phyloP scores from a whole-genome alignment of 2,888 invertebrate genomes.

The Lingula anatina region DNA sequence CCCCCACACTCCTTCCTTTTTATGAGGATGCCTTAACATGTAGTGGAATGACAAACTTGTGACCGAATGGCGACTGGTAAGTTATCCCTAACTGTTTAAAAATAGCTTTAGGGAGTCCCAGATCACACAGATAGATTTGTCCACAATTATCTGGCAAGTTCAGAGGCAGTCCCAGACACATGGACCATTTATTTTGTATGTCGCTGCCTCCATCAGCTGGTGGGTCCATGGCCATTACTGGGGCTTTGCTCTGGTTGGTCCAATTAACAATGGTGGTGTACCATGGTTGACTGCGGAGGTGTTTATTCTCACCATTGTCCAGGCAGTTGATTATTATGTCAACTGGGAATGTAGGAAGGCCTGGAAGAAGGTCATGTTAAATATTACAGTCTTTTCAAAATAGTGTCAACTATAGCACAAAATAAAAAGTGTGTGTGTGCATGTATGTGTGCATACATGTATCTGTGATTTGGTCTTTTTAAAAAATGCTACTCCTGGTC shows the following conservation, averaged over 20 bases:
- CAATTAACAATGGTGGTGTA: conserved; percentile 62
- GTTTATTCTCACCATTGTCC: conserved; percentile 36
- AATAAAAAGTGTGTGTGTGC: too few species aligned
- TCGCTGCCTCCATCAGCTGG: conserved; percentile 61
- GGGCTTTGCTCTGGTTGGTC: conserved; percentile 67
- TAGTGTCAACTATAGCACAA: too few species aligned
- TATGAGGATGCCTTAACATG: conserved; percentile 20
- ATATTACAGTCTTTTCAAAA: background rate
- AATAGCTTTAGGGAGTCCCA: conserved; percentile 73
- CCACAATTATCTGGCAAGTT: conserved; percentile 60
- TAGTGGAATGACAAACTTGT: conserved; percentile 74
- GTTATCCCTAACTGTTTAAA: conserved; percentile 70
- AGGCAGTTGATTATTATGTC: conserved; percentile 48
- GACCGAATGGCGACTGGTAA: conserved; percentile 80
- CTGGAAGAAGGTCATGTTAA: conserved; percentile 16
- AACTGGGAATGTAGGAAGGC: conserved; percentile 29
- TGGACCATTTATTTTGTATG: conserved; percentile 62
- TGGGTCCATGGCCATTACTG: conserved; percentile 72
- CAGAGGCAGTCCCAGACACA: conserved; percentile 69
- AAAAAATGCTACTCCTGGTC: too few species aligned
- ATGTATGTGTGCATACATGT: too few species aligned
- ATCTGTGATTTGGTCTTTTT: too few species aligned
- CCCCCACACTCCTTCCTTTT: too few species aligned
- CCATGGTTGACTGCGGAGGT: conserved; percentile 32
- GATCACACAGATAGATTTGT: conserved; percentile 73